phyloP scores from a whole-genome alignment of 2,113 vertebrate genomes.

The Elephas maximus region DNA sequence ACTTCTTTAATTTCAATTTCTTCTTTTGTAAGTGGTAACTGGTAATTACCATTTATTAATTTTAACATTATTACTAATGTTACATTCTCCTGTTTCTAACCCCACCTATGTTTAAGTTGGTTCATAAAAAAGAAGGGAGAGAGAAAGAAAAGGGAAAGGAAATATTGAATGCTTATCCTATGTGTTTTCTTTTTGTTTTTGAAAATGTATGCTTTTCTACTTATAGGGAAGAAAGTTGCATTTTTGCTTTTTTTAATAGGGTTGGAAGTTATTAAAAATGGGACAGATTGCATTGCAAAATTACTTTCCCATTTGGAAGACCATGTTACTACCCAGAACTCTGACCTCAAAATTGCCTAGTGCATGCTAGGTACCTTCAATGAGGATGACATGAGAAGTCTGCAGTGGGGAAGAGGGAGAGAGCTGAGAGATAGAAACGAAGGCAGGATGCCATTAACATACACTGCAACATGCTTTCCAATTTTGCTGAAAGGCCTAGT shows the following conservation, averaged over 20 bases:
- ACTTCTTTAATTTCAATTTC: background rate
- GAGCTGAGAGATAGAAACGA: background rate
- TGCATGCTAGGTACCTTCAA: background rate
- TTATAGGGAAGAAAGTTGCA: background rate
- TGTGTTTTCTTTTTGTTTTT: background rate
- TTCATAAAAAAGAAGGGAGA: background rate
- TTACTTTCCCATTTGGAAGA: background rate
- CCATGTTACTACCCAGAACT: background rate
- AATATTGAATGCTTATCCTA: background rate
- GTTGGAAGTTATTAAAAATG: background rate
- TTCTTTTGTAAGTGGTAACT: background rate
- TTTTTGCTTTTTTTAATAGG: background rate
- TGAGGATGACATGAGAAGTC: background rate
- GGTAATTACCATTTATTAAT: background rate
- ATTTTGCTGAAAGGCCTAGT: background rate
- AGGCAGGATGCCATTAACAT: background rate
- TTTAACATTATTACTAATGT: background rate
- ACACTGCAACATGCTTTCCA: background rate
- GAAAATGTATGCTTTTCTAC: background rate
- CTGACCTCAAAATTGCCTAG: background rate
- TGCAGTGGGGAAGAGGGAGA: too few species aligned
- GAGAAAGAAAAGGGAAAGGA: background rate
- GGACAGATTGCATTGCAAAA: background rate
- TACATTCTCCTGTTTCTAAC: background rate
- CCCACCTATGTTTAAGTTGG: background rate